A percentile compares a stretch with the other conserved stretches of the same genome.
phyloP scores from a whole-genome alignment of 2,797 vertebrate genomes.

The Hapalemur alaotrensis region DNA sequence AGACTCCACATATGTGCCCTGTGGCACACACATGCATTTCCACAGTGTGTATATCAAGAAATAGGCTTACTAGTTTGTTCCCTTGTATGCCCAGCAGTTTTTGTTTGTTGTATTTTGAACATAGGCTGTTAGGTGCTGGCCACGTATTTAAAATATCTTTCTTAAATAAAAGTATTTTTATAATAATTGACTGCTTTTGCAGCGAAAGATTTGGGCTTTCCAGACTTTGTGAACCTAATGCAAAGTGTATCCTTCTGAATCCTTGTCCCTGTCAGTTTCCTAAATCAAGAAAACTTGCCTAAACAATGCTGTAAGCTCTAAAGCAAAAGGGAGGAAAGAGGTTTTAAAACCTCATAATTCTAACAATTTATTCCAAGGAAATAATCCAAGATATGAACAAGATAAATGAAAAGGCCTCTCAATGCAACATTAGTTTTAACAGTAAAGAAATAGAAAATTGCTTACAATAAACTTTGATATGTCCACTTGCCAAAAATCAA shows the following conservation, averaged over 20 bases:
- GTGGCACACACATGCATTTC: not conserved
- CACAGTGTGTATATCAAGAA: not conserved
- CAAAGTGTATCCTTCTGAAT: not conserved
- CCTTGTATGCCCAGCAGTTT: not conserved
- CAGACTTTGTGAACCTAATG: not conserved
- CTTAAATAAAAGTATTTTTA: not conserved
- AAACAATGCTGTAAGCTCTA: not conserved
- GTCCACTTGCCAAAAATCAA: not conserved
- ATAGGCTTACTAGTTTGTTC: not conserved
- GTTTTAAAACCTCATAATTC: conserved; percentile 14
- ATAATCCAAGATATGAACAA: not conserved
- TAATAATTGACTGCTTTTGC: not conserved
- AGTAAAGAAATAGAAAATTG: not conserved
- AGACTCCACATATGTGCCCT: not conserved
- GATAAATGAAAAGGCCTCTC: not conserved
- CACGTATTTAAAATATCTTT: not conserved
- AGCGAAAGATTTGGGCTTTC: not conserved
- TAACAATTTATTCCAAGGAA: not conserved
- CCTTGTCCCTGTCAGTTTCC: not conserved
- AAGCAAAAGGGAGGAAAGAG: not conserved
- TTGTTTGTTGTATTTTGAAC: conserved; percentile 9
- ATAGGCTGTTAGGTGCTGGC: not conserved
- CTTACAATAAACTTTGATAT: not conserved
- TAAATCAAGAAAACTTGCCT: not conserved
- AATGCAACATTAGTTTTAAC: not conserved